Evolutionary conservation across 2,797 vertebrate species (phyloP).

Genomic region (Gila robusta): DNA sequence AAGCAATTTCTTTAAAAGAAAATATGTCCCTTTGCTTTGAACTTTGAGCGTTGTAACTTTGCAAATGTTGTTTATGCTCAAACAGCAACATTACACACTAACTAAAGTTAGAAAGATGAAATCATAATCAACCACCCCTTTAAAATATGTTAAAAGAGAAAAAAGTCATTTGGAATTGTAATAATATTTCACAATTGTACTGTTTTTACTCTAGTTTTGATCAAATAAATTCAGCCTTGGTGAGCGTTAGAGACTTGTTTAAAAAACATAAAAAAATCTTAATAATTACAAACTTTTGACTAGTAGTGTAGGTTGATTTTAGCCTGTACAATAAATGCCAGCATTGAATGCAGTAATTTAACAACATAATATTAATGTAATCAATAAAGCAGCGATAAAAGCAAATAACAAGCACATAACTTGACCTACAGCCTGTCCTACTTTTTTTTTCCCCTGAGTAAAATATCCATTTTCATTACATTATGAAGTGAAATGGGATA

Average conservation of each 20-base stretch:
- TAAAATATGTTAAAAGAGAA: not conserved
- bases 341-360: not conserved
- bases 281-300: not conserved
- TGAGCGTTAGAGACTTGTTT: not conserved
- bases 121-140: too few species aligned
- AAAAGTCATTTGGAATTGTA: not conserved
- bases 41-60: too few species aligned
- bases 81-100: too few species aligned
- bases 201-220: not conserved
- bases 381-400: slow-evolving; percentile 1
- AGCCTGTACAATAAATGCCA: not conserved
- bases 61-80: too few species aligned
- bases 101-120: too few species aligned
- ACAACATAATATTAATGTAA: not conserved
- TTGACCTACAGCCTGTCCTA: not conserved
- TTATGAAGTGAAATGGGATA: not conserved
- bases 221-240: not conserved
- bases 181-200: not conserved
- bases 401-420: not conserved
- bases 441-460: not conserved
- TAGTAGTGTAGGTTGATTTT: not conserved
- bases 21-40: too few species aligned
- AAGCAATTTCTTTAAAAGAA: too few species aligned
- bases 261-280: not conserved
- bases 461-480: slow-evolving; percentile 9